phyloP scores from a whole-genome alignment of 2,888 invertebrate genomes.

The Parnassius apollo region DNA sequence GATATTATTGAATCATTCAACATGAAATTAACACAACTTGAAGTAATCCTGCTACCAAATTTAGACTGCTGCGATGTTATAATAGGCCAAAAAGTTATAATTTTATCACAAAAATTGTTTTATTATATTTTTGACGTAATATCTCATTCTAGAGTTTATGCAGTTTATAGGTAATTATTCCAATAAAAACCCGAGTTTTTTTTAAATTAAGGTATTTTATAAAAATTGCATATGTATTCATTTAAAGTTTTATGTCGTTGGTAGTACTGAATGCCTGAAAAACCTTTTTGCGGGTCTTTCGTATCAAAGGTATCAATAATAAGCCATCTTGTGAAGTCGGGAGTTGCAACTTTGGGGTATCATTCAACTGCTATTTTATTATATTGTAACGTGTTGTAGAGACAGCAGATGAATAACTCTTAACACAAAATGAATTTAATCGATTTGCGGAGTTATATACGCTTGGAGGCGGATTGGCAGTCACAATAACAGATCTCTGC shows the following conservation, averaged over 20 bases:
- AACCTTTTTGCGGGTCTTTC: constrained; percentile 54
- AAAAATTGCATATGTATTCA: no score
- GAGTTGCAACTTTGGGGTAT: constrained; percentile 55
- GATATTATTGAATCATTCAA: no score
- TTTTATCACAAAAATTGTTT: not conserved
- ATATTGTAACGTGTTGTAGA: constrained; percentile 55
- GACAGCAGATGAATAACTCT: constrained; percentile 41
- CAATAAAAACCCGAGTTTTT: not conserved
- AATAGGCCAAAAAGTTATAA: not conserved
- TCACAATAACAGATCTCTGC: no score
- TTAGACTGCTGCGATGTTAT: no score
- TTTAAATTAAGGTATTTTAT: no score
- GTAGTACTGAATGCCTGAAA: constrained; percentile 46
- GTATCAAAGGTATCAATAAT: constrained; percentile 66
- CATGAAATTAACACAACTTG: no score
- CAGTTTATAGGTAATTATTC: not conserved
- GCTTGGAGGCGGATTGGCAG: no score
- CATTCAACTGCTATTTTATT: constrained; percentile 67
- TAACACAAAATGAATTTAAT: not conserved
- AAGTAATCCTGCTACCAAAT: no score
- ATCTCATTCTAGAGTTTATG: not conserved
- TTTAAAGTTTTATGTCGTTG: constrained; percentile 8
- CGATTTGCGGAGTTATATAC: no score
- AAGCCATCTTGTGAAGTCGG: constrained; percentile 47
- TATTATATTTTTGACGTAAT: not conserved